Evolutionary conservation across 2,888 invertebrate genomes (phyloP), one percentile per base, ranked within the genome.

Genomic region (Opisthograptis luteolata): DNA sequence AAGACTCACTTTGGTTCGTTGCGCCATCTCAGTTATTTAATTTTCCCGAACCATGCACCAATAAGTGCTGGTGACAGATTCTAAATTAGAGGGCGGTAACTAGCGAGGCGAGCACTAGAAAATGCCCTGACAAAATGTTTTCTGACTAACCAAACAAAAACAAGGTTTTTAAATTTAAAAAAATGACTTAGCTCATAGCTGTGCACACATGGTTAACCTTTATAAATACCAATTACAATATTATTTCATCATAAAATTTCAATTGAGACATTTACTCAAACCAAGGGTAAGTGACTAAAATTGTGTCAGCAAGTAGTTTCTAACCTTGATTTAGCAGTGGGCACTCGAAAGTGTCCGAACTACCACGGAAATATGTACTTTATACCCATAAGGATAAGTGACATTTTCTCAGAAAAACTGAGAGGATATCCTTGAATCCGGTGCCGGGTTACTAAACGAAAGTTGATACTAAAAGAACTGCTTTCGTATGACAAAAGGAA

Each of bases 381-480:
- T 51, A 27, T 14, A 24, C 1, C 3, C 10, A n/a, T 19, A 8
- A 3, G 2, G 24, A 24, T 44, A 40, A 31, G 40, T 24, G 1
- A 8, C 31, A 30, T 35, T 39, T 13, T 22, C 2, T 19, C 10
- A 12, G 20, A 43, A 44, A 12, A 14, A n/a, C 10, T 12, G 14
- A 17, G 41, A 9, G 17, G 20, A 30, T 50, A 53, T 44, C 61
- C 61, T 62, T 62, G 61, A 35, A 40, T 20, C 17, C 14, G 50
- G 55, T 62, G 55, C 53, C 15, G 28, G 14, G 57, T 62, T 58
- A 44, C 61, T 43, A 40, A 55, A 62, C 54, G 61, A 62, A 59
- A 62, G 61, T 59, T 57, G 58, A 61, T 52, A 48, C 52, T 24
- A 49, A 53, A 58, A 55, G 44, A 47, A 52, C 47, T 40, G 48